Evolutionary conservation across 2,888 invertebrate species (phyloP).

Genomic region (Lymantria monacha): DNA sequence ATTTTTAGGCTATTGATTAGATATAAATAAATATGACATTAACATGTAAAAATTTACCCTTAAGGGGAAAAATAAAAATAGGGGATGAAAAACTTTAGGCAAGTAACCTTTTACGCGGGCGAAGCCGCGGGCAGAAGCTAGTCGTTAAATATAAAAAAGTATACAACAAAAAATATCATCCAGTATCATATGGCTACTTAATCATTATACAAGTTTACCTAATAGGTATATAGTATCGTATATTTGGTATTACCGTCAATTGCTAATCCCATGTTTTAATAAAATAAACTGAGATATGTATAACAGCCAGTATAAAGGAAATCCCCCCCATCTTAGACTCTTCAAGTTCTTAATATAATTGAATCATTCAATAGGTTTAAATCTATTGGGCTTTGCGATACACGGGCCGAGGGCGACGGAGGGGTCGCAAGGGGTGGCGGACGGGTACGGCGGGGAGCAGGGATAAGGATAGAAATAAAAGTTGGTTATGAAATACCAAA

Average conservation of each 20-base stretch:
- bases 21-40: too few species aligned
- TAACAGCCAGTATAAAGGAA: background rate
- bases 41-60: too few species aligned
- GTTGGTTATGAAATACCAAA: constrained; percentile 55
- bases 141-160: too few species aligned
- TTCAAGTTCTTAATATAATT: constrained; percentile 15
- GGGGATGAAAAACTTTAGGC: too few species aligned
- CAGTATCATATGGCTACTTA: too few species aligned
- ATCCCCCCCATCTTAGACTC: background rate
- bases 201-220: too few species aligned
- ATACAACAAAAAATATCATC: too few species aligned
- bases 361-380: constrained; percentile 17
- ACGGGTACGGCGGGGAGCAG: constrained; percentile 1
- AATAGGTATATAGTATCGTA: background rate
- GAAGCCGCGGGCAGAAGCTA: too few species aligned
- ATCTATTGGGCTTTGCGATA: constrained; percentile 12
- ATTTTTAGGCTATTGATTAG: too few species aligned
- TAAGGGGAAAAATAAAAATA: too few species aligned
- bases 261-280: background rate
- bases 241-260: background rate
- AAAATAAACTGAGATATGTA: background rate
- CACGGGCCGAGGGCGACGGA: constrained; percentile 1
- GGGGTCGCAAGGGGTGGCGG: constrained; percentile 2
- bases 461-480: constrained; percentile 33
- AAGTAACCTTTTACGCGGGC: too few species aligned